phyloP scores from a whole-genome alignment of 2,113 vertebrate genomes.

The Barbus barbus region DNA sequence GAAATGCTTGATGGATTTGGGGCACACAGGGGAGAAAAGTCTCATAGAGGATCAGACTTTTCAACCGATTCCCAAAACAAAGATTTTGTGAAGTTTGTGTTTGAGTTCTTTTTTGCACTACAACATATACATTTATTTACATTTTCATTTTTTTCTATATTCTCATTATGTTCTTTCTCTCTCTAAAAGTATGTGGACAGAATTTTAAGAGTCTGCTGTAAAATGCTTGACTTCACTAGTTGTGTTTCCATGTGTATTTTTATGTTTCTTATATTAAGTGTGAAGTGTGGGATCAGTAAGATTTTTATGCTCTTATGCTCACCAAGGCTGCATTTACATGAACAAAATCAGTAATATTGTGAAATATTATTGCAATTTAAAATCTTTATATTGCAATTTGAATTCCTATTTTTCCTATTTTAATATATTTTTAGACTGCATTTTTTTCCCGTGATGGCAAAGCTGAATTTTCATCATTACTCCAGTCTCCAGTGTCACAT shows the following conservation, averaged over 20 bases:
- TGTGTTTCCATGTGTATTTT: neutral
- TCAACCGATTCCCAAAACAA: neutral
- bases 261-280: neutral
- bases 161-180: neutral
- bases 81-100: neutral
- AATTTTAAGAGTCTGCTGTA: neutral
- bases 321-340: neutral
- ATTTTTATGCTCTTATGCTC: neutral
- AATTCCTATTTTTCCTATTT: neutral
- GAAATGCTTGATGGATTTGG: constrained; percentile 9
- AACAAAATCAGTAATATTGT: neutral
- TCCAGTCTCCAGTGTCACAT: no score
- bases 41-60: constrained; percentile 20
- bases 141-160: neutral
- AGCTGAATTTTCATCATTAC: no score
- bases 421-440: no score
- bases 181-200: neutral
- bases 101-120: neutral
- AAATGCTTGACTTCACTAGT: neutral
- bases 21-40: neutral
- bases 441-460: no score
- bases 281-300: neutral
- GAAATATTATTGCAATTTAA: neutral
- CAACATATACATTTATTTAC: neutral
- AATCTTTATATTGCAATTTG: no score